Evolutionary conservation across 2,797 vertebrate species (phyloP).

Genomic region (Cirrhinus molitorella): DNA sequence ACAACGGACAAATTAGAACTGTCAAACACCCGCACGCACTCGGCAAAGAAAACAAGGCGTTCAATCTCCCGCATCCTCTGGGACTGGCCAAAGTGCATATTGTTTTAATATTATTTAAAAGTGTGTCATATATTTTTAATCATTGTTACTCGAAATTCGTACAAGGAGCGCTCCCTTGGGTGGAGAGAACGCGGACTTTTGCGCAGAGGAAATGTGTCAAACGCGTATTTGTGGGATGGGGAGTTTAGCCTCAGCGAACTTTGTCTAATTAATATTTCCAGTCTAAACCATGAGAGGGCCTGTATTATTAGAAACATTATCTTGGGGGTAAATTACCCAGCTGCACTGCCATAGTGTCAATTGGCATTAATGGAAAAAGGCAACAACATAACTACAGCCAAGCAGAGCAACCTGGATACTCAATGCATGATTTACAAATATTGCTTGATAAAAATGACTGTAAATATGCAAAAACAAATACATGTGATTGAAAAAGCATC

Average conservation of each 20-base stretch:
- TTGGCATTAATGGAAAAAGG: constrained; percentile 47
- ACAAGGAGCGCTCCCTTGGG: constrained; percentile 67
- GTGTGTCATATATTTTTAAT: constrained; percentile 78
- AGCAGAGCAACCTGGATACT: constrained; percentile 31
- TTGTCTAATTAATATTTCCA: constrained; percentile 78
- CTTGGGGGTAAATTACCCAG: constrained; percentile 65
- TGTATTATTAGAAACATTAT: constrained; percentile 71
- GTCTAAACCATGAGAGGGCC: constrained; percentile 68
- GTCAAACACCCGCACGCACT: constrained; percentile 64
- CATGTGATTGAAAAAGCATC: not conserved
- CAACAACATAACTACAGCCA: constrained; percentile 44
- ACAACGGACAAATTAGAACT: constrained; percentile 77
- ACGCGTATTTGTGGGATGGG: constrained; percentile 73
- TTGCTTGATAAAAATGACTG: not conserved
- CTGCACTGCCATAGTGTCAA: constrained; percentile 60
- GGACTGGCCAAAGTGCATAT: constrained; percentile 73
- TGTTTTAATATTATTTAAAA: constrained; percentile 81
- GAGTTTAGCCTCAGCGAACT: constrained; percentile 74
- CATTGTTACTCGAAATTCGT: constrained; percentile 69
- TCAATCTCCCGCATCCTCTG: constrained; percentile 67
- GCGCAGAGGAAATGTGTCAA: constrained; percentile 70
- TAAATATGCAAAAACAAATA: not conserved
- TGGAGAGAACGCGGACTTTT: constrained; percentile 57
- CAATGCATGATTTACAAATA: constrained; percentile 4
- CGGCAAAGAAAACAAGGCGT: constrained; percentile 68